phyloP scores from a whole-genome alignment of 2,888 invertebrate genomes.

The Phalera bucephala region DNA sequence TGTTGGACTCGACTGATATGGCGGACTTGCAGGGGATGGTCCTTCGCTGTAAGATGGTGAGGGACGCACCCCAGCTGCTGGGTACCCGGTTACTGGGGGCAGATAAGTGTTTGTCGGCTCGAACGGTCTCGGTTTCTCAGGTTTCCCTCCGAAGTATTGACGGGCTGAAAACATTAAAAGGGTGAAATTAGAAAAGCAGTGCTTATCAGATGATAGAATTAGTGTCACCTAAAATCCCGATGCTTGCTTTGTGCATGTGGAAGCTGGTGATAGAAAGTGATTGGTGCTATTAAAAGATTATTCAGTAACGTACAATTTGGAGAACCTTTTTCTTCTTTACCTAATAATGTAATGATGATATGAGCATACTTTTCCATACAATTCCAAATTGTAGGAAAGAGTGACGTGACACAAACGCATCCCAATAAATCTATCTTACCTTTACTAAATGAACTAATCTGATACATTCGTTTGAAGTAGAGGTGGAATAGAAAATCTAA shows the following conservation, averaged over 20 bases:
- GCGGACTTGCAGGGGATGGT: constrained; percentile 45
- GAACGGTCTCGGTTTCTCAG: constrained; percentile 88
- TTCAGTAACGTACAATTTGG: no score
- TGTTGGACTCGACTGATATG: constrained; percentile 27
- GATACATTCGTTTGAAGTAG: no score
- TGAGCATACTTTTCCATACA: no score
- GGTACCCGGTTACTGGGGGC: constrained; percentile 66
- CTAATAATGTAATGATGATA: no score
- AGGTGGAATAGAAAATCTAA: no score
- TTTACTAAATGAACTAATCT: no score
- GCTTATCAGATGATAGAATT: neutral
- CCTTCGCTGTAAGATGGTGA: constrained; percentile 70
- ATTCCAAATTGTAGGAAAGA: no score
- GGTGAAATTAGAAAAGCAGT: constrained; percentile 7
- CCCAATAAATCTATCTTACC: no score
- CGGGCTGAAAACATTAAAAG: constrained; percentile 80
- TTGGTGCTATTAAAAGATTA: constrained; percentile 4
- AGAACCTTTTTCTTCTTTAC: no score
- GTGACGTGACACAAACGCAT: no score
- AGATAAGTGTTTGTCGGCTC: constrained; percentile 73
- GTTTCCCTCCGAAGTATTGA: constrained; percentile 85
- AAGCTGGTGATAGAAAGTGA: constrained; percentile 14
- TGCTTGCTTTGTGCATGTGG: constrained; percentile 31
- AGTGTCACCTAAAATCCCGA: constrained; percentile 13
- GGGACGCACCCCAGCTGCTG: constrained; percentile 64